Conservation (phyloP, 2,797 vertebrate genomes). For the Pachyuromys duprasi region DNA sequence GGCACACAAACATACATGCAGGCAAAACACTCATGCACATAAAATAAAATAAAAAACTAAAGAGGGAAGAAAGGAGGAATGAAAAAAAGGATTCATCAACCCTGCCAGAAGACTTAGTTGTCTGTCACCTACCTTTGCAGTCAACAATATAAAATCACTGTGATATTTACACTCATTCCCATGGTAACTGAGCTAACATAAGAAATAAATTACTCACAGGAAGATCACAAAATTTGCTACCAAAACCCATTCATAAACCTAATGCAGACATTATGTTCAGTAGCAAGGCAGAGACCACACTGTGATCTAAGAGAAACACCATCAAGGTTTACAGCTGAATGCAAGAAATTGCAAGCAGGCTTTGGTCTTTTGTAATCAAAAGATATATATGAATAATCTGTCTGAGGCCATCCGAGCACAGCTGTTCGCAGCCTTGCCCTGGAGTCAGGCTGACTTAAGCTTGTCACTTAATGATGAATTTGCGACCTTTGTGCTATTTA, state of each 20-base stretch:
- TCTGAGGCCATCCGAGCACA: not conserved
- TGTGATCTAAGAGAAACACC: not conserved
- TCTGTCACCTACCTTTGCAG: not conserved
- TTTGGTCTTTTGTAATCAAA: not conserved
- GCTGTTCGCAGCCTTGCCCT: not conserved
- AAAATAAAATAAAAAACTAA: not conserved
- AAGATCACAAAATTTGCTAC: conserved; percentile 2
- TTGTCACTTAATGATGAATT: conserved; percentile 12
- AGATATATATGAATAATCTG: not conserved
- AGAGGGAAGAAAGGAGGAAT: not conserved
- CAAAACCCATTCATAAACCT: conserved; percentile 36
- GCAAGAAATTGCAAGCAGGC: not conserved
- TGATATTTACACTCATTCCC: conserved; percentile 4
- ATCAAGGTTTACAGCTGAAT: not conserved
- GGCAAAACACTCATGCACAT: not conserved
- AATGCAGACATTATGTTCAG: not conserved
- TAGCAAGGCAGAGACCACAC: not conserved
- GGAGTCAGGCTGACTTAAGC: not conserved
- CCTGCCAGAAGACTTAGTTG: not conserved
- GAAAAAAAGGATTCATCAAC: not conserved
- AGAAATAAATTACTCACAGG: conserved; percentile 3
- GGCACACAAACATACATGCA: not conserved
- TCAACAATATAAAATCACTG: conserved; percentile 25
- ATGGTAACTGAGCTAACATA: not conserved
- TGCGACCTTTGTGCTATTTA: not conserved